These are phyloP conservation scores for Agrochola lychnidis DNA, from an alignment of 2,888 invertebrate species.

Conservation along the genomic window DNA sequence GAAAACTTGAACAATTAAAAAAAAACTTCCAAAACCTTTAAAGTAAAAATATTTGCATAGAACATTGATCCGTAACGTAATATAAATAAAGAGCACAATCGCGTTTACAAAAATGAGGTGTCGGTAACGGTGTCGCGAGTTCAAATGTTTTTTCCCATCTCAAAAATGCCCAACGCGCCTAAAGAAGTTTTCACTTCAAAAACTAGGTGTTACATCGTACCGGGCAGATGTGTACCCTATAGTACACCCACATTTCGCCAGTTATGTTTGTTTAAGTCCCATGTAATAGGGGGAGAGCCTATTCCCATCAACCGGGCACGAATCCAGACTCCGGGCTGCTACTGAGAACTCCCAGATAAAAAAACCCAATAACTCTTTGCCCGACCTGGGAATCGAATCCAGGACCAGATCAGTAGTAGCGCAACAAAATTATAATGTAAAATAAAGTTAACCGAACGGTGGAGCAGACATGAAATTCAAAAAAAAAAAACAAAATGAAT, in stretches of 20 bases:
- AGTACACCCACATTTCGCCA: not conserved
- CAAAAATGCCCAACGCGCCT: too few species aligned
- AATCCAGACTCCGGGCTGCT: not conserved
- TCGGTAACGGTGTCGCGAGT: too few species aligned
- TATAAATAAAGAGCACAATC: too few species aligned
- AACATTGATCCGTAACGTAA: too few species aligned
- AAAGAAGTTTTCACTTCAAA: too few species aligned
- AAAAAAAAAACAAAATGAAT: conserved; percentile 53
- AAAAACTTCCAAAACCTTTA: too few species aligned
- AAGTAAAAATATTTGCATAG: too few species aligned
- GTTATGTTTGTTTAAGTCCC: not conserved
- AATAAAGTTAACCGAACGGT: conserved; percentile 31
- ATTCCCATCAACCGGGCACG: not conserved
- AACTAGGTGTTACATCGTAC: too few species aligned
- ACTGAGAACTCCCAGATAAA: not conserved
- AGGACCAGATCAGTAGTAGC: not conserved
- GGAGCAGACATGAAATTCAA: conserved; percentile 47
- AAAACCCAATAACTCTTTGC: not conserved
- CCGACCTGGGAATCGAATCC: not conserved
- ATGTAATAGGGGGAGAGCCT: not conserved
- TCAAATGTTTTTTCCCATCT: too few species aligned
- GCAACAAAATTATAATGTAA: conserved; percentile 18
- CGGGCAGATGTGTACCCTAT: not conserved
- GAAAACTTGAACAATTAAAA: too few species aligned
- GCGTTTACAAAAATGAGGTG: too few species aligned